A percentile compares a stretch with the other conserved stretches of the same genome.
phyloP scores from a whole-genome alignment of 2,113 vertebrate species.

The Scomber scombrus region DNA sequence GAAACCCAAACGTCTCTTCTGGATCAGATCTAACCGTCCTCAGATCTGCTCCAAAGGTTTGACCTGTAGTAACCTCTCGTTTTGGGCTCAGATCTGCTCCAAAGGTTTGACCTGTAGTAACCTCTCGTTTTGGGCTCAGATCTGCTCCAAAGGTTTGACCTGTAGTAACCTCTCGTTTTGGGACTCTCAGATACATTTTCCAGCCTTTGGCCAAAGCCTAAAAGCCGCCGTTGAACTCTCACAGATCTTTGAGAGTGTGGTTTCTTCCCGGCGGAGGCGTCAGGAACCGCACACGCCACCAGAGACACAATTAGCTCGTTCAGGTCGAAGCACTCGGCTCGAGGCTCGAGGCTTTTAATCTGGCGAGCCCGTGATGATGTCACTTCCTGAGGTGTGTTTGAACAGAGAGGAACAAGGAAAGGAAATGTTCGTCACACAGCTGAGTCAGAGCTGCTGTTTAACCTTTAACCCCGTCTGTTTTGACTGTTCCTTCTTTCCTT shows the following conservation, averaged over 20 bases:
- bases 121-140: not conserved
- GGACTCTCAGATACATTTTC: not conserved
- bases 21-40: too few species aligned
- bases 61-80: not conserved
- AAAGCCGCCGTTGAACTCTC: not conserved
- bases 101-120: too few species aligned
- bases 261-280: slow-evolving; percentile 14
- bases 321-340: slow-evolving; percentile 36
- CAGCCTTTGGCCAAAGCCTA: too few species aligned
- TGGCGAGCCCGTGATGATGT: slow-evolving; percentile 62
- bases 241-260: not conserved
- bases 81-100: not conserved
- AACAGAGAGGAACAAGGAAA: not conserved
- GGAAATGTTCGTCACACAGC: slow-evolving; percentile 17
- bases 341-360: slow-evolving; percentile 22
- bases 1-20: too few species aligned
- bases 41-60: not conserved
- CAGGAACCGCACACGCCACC: slow-evolving; percentile 49
- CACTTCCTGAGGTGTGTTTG: slow-evolving; percentile 64
- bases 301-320: slow-evolving; percentile 68
- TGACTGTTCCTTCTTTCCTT: too few species aligned
- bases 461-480: too few species aligned
- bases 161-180: not conserved
- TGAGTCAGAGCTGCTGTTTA: slow-evolving; percentile 15
- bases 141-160: not conserved